These are phyloP conservation scores for Thymallus thymallus DNA, from an alignment of 2,113 vertebrate species.

Conservation along the genomic window DNA sequence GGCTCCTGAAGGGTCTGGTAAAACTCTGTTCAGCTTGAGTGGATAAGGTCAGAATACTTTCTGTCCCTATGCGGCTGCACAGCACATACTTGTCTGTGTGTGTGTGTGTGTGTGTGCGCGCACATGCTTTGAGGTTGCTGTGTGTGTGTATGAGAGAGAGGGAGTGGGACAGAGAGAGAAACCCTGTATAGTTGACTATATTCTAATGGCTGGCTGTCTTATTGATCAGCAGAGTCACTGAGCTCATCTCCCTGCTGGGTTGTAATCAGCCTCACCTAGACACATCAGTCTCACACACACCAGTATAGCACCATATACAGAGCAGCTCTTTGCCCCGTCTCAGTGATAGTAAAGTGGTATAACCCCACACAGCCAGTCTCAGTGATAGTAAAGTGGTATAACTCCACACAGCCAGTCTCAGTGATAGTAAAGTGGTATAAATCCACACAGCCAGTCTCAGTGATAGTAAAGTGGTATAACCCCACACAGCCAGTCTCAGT, in stretches of 20 bases:
- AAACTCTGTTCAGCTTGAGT: constrained; percentile 40
- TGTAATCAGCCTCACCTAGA: constrained; percentile 33
- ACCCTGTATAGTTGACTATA: constrained; percentile 25
- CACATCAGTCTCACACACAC: background rate
- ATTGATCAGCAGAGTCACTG: constrained; percentile 41
- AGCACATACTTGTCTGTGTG: background rate
- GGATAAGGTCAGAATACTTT: constrained; percentile 50
- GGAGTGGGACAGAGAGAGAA: constrained; percentile 6
- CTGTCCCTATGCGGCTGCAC: background rate
- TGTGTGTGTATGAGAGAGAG: constrained; percentile 10
- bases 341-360: too few species aligned
- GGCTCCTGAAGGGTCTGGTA: constrained; percentile 42
- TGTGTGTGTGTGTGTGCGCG: background rate
- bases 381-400: too few species aligned
- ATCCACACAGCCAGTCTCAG: too few species aligned
- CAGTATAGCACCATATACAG: too few species aligned
- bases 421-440: too few species aligned
- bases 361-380: too few species aligned
- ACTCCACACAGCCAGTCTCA: too few species aligned
- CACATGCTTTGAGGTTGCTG: background rate
- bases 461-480: too few species aligned
- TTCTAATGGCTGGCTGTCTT: constrained; percentile 31
- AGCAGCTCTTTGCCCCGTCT: too few species aligned
- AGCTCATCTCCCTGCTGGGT: constrained; percentile 11
- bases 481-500: too few species aligned